phyloP scores from a whole-genome alignment of 2,113 vertebrate genomes.

The Nothobranchius kuhntae region DNA sequence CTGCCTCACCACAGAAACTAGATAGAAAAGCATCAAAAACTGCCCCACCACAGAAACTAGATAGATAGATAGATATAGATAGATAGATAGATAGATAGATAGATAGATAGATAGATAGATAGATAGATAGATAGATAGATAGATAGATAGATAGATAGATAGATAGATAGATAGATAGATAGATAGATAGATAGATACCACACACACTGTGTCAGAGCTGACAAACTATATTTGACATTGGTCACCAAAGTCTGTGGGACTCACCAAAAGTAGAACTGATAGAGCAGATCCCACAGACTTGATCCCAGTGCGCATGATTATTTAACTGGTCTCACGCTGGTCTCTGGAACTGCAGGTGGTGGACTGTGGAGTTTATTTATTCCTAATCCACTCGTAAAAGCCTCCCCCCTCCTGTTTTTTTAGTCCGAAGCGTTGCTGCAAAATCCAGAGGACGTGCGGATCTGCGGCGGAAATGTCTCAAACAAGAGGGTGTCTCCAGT shows the following conservation, averaged over 20 bases:
- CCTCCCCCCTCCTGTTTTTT: slow-evolving; percentile 19
- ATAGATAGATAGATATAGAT: no score
- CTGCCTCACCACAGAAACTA: slow-evolving; percentile 10
- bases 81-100: background rate
- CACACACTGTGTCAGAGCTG: slow-evolving; percentile 27
- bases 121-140: slow-evolving; percentile 52
- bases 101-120: slow-evolving; percentile 54
- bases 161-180: slow-evolving; percentile 17
- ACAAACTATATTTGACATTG: slow-evolving; percentile 39
- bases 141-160: slow-evolving; percentile 24
- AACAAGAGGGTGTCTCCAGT: slow-evolving; percentile 35
- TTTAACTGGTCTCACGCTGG: slow-evolving; percentile 33
- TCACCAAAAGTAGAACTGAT: slow-evolving; percentile 68
- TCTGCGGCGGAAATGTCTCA: slow-evolving; percentile 57
- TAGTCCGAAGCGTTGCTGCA: slow-evolving; percentile 2
- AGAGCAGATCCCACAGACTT: slow-evolving; percentile 33
- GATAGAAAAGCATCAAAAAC: slow-evolving; percentile 19
- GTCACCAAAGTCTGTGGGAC: slow-evolving; percentile 50
- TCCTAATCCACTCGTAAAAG: slow-evolving; percentile 44
- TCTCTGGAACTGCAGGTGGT: slow-evolving; percentile 21
- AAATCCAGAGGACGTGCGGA: slow-evolving; percentile 54
- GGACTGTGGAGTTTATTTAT: slow-evolving; percentile 44
- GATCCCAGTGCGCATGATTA: slow-evolving; percentile 43
- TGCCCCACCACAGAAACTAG: no score
- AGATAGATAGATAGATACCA: slow-evolving; percentile 5